Percentiles rank a stretch among this genome's conserved stretches.
These are phyloP conservation scores for Macropus fuliginosus DNA, from an alignment of 2,797 vertebrate species.

Conservation along the genomic window DNA sequence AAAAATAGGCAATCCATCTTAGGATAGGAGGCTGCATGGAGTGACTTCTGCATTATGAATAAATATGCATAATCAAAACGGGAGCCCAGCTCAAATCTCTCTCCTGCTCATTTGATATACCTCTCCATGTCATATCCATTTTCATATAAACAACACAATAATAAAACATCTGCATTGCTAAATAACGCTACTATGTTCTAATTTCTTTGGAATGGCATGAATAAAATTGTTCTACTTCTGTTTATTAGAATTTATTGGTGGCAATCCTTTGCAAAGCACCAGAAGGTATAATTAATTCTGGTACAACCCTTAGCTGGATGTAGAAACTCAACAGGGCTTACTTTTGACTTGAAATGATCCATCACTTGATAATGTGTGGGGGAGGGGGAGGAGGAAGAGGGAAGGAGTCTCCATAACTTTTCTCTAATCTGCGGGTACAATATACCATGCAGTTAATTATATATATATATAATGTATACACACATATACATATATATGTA, in stretches of 20 bases:
- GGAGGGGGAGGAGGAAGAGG: constrained; percentile 28
- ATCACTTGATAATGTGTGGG: constrained; percentile 53
- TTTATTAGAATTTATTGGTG: constrained; percentile 86
- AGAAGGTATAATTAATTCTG: constrained; percentile 85
- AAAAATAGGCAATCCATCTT: constrained; percentile 80
- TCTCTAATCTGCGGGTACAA: constrained; percentile 49
- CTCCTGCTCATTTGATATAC: constrained; percentile 82
- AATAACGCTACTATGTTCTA: constrained; percentile 84
- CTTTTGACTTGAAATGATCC: constrained; percentile 76
- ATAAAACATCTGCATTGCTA: constrained; percentile 85
- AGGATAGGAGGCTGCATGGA: constrained; percentile 73
- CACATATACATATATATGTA: too few relatives aligned
- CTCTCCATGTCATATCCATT: constrained; percentile 82
- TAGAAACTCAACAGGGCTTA: constrained; percentile 80
- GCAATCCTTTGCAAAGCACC: constrained; percentile 80
- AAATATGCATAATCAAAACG: constrained; percentile 84
- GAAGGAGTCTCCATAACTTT: constrained; percentile 17
- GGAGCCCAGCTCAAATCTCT: constrained; percentile 78
- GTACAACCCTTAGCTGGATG: constrained; percentile 78
- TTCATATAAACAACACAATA: constrained; percentile 84
- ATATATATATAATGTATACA: too few relatives aligned
- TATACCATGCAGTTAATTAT: constrained; percentile 31
- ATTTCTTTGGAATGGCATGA: constrained; percentile 84
- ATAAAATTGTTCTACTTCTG: constrained; percentile 82
- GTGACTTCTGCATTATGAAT: constrained; percentile 81